Base-by-base conservation (phyloP, 2,113 vertebrate genomes). In the Cercocebus atys region DNA sequence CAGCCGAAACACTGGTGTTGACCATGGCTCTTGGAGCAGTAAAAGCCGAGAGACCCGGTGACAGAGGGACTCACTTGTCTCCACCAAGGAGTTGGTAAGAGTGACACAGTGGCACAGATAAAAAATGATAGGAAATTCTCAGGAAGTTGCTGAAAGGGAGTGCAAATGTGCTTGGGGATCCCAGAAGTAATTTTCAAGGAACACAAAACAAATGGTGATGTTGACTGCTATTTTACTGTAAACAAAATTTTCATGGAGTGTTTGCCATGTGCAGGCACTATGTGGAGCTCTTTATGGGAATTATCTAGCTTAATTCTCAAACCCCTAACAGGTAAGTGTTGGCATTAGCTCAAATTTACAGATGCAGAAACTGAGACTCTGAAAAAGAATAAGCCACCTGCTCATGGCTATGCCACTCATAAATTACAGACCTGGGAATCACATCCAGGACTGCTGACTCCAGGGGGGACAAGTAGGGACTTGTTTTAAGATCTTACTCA, bases 101-200 rank as follows among this genome's bases (percentile, higher is more conserved):
- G 23, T 50, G 86, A 88, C 18, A 45, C 8, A 83, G 68, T 32
- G 23, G 14, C 11, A 72, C 32, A 93, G 55, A 86, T 57, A 55
- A 64, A 66, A 61, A 87, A 84, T 66, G 22, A 40, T 3, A 32
- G 55, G 72, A 47, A 82, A 47, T 94, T 75, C 55, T 66, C 73
- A 78, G 86, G 13, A 95, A 92, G n/a, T 86, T 94, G 66, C 64
- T 52, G 27, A 95, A 84, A 97, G 45, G 66, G 73, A 93, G 91
- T 72, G 22, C 70, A 97, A 78, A 86, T 87, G 78, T 0, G 0
- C 81, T 57, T 94, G 55, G 47, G 52, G 68, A 72, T 70, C 40
- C 43, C 78, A 78, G 59, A 94, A 91, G 55, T 85, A 82, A 94
- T 93, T 93, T 95, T n/a, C 85, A 96, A 85, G 35, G 47, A 86